Base-by-base conservation (phyloP, 2,113 vertebrate species). In the Lagenorhynchus albirostris region DNA sequence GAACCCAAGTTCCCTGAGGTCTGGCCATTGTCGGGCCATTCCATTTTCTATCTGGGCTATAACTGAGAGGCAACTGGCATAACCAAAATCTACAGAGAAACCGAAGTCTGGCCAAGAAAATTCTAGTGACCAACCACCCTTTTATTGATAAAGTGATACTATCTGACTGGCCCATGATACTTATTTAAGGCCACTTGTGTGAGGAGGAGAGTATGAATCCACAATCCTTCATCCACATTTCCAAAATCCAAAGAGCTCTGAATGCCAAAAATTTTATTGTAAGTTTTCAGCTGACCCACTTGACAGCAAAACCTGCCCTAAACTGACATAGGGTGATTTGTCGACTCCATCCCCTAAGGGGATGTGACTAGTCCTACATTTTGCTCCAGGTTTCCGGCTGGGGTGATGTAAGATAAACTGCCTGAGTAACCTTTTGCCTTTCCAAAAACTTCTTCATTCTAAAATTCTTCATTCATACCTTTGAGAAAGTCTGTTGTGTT, bases 71-170 rank as follows among this genome's bases (percentile, higher is more conserved):
- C 95, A 79, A 29, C 21, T 29, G 26, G 73, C 58, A 31, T 36
- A 55, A 55, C 13, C 14, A 36, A 84, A 68, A 65, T 85, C 50
- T 87, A 17, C 38, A 88, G 88, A 95, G 65, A 94, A 96, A 86
- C 36, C 3, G 1, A 63, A 88, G 36, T 85, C 84, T 71, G 53
- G 5, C 38, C 44, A 20, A 67, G 85, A 63, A 31, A 21, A 21
- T 70, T 50, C 50, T 68, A 60, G 29, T 55, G 86, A 79, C 87
- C 92, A 95, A 38, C 12, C 55, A 68, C 11, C 36, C 63, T 87
- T 65, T 74, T 44, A 50, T 9, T 77, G 81, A 77, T 65, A 67
- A 68, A 89, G 65, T 2, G 6, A 70, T 31, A 8, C 14, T 80
- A 8, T 47, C 58, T 7, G 26, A 67, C 73, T 5, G 18, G 62